Evolutionary conservation across 2,888 invertebrate species (phyloP).

Genomic region (Cephus nigrinus): DNA sequence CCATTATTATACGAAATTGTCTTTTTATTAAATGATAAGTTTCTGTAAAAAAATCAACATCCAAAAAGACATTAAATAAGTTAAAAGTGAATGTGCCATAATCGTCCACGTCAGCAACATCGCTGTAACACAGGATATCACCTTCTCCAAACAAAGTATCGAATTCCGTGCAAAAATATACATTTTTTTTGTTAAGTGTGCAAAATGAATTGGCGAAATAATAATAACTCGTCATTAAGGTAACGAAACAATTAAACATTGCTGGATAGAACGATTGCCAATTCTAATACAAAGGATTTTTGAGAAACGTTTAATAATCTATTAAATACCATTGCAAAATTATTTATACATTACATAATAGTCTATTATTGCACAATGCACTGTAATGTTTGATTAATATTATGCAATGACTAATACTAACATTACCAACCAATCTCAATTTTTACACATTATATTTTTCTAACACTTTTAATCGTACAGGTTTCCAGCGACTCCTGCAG

Average conservation of each 20-base stretch:
- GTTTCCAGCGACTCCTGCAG: not conserved
- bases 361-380: not conserved
- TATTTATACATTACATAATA: not conserved
- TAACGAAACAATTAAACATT: not conserved
- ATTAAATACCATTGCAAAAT: not conserved
- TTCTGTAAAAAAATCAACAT: not conserved
- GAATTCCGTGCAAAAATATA: not conserved
- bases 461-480: not conserved
- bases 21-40: not conserved
- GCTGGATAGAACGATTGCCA: not conserved
- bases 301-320: not conserved
- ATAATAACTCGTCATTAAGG: not conserved
- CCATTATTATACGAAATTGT: not conserved
- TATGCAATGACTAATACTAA: not conserved
- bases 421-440: not conserved
- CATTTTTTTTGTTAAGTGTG: not conserved
- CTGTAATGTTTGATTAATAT: not conserved
- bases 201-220: not conserved
- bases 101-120: conserved; percentile 20
- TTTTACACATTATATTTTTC: not conserved
- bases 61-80: not conserved
- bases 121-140: conserved; percentile 10
- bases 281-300: not conserved
- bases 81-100: not conserved
- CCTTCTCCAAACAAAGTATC: conserved; percentile 11